Evolutionary conservation across 2,888 invertebrate genomes (phyloP).

Genomic region (Conops quadrifasciatus): DNA sequence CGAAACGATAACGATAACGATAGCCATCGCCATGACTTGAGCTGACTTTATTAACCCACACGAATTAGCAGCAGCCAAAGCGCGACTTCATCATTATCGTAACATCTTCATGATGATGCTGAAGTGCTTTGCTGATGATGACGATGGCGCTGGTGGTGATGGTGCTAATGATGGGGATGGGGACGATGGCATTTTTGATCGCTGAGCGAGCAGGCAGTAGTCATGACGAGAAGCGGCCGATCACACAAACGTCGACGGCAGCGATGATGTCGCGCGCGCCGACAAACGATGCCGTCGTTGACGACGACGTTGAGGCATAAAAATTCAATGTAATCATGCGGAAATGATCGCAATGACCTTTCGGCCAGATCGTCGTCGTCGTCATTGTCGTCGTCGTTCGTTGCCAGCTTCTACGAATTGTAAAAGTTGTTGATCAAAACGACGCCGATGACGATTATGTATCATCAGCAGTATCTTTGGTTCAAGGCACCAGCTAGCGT

Average conservation of each 20-base stretch:
- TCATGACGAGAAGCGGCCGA: background rate
- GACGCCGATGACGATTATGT: slow-evolving; percentile 9
- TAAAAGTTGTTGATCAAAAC: slow-evolving; percentile 6
- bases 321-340: slow-evolving; percentile 59
- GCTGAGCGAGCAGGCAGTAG: background rate
- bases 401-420: slow-evolving; percentile 6
- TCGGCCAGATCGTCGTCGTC: slow-evolving; percentile 52
- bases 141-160: background rate
- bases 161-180: slow-evolving; percentile 17
- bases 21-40: background rate
- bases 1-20: background rate
- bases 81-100: background rate
- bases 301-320: slow-evolving; percentile 17
- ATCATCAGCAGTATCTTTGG: slow-evolving; percentile 17
- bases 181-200: slow-evolving; percentile 10
- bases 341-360: slow-evolving; percentile 62
- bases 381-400: slow-evolving; percentile 38
- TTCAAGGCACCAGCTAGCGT: background rate
- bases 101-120: slow-evolving; percentile 9
- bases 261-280: background rate
- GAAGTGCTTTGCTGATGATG: background rate
- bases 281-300: background rate
- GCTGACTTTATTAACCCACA: slow-evolving; percentile 31
- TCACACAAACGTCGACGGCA: background rate
- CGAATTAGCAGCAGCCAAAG: slow-evolving; percentile 4